Evolutionary conservation across 2,113 vertebrate genomes (phyloP).

Genomic region (Centropus bengalensis): DNA sequence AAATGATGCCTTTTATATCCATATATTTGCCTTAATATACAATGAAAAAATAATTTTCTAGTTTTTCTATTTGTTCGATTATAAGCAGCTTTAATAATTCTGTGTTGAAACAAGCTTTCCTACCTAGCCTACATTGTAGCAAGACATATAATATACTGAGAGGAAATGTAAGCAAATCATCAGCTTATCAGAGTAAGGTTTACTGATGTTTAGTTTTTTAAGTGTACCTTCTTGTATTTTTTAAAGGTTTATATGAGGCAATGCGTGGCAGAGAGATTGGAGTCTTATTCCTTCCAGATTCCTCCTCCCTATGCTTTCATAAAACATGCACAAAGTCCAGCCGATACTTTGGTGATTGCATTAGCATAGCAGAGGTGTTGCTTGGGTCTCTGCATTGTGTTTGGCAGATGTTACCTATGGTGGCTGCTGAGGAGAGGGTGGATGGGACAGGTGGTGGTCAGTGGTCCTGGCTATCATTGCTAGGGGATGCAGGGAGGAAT

Average conservation of each 20-base stretch:
- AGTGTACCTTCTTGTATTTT: neutral
- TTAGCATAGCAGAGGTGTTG: neutral
- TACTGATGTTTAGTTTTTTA: neutral
- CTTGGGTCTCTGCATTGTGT: neutral
- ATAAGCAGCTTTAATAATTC: neutral
- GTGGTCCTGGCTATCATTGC: neutral
- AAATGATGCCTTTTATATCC: neutral
- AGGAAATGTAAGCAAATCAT: neutral
- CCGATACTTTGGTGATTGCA: fast-evolving
- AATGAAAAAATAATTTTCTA: neutral
- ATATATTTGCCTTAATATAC: neutral
- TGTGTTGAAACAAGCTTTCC: neutral
- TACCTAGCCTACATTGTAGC: neutral
- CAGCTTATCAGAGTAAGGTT: neutral
- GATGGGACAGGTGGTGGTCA: neutral
- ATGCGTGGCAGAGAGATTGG: neutral
- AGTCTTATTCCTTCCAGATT: neutral
- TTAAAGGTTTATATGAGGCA: neutral
- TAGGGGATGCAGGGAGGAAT: neutral
- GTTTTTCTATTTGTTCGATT: neutral
- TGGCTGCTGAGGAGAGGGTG: neutral
- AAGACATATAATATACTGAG: neutral
- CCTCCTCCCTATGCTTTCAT: neutral
- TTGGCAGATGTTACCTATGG: neutral
- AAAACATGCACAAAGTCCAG: neutral